phyloP scores from a whole-genome alignment of 2,797 vertebrate genomes.

The Siniperca scherzeri region DNA sequence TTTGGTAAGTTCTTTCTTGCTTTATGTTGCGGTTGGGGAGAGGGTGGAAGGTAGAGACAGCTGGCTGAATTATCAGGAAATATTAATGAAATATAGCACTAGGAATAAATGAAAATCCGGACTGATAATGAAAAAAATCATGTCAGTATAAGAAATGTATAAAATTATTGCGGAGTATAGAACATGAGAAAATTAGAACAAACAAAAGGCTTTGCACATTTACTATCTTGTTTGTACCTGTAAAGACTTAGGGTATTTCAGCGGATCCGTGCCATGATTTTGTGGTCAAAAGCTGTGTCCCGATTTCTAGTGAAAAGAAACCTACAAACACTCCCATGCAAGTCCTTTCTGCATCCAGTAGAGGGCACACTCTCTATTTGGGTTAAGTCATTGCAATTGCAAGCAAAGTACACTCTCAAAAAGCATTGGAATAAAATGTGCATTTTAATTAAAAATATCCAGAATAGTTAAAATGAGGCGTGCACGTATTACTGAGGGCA shows the following conservation, averaged over 20 bases:
- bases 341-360: constrained; percentile 5
- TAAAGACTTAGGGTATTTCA: rapidly evolving
- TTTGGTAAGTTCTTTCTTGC: constrained; percentile 3
- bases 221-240: not conserved
- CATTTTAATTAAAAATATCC: not conserved
- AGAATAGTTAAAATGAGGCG: not conserved
- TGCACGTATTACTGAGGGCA: not conserved
- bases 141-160: no score
- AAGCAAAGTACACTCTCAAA: not conserved
- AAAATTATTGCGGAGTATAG: rapidly evolving
- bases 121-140: no score
- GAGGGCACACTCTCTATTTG: constrained; percentile 31
- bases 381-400: not conserved
- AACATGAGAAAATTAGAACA: not conserved
- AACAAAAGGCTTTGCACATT: not conserved
- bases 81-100: no score
- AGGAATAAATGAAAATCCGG: not conserved
- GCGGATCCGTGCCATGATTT: no score
- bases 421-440: not conserved
- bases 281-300: not conserved
- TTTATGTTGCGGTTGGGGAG: not conserved
- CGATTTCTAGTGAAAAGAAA: constrained; percentile 60
- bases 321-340: not conserved
- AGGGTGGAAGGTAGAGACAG: not conserved
- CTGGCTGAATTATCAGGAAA: not conserved